These are phyloP conservation scores for Scomber japonicus DNA, from an alignment of 2,113 vertebrate genomes.

Conservation along the genomic window DNA sequence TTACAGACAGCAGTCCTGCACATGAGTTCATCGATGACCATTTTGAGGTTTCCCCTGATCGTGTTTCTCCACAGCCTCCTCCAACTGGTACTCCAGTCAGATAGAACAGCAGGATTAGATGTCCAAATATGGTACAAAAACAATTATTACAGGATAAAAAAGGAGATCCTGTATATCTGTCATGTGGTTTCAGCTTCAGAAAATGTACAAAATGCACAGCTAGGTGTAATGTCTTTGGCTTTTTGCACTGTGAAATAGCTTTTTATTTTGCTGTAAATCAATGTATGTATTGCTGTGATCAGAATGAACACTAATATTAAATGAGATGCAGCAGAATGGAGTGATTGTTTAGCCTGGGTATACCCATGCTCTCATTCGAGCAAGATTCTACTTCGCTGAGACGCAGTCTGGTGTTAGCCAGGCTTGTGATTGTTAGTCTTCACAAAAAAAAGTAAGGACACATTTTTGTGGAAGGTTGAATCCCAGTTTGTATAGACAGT, in stretches of 20 bases:
- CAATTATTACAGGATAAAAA: background rate
- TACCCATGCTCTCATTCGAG: too few relatives aligned
- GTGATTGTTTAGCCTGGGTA: background rate
- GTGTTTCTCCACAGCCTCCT: constrained; percentile 60
- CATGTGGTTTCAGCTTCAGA: background rate
- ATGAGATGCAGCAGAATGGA: background rate
- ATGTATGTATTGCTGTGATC: constrained; percentile 16
- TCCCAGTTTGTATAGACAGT: background rate
- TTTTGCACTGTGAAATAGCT: constrained; percentile 6
- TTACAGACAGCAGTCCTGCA: constrained; percentile 66
- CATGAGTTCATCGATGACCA: constrained; percentile 78
- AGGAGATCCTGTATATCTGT: constrained; percentile 4
- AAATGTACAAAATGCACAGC: constrained; percentile 7
- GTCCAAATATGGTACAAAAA: background rate
- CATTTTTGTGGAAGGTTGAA: background rate
- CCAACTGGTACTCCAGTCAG: constrained; percentile 27
- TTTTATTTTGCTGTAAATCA: constrained; percentile 30
- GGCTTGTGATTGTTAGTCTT: too few relatives aligned
- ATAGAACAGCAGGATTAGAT: constrained; percentile 20
- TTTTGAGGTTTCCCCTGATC: constrained; percentile 83
- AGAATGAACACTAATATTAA: constrained; percentile 54
- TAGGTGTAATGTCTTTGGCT: background rate
- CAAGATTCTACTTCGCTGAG: too few relatives aligned
- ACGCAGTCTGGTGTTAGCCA: too few relatives aligned
- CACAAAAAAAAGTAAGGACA: too few relatives aligned